These are phyloP conservation scores for Heterohyrax brucei DNA, from an alignment of 2,797 vertebrate genomes.

Conservation along the genomic window DNA sequence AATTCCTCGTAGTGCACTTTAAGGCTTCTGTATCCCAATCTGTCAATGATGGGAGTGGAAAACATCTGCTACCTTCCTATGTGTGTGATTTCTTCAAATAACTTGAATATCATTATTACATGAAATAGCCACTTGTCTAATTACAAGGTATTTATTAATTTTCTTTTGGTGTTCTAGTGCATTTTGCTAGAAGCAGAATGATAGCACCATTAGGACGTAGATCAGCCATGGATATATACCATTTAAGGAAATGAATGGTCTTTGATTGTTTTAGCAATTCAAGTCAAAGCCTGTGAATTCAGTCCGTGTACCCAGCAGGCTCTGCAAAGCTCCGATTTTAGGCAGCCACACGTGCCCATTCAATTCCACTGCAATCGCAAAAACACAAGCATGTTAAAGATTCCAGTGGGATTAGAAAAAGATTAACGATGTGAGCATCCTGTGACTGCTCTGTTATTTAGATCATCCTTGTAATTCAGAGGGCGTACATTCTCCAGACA, in stretches of 20 bases:
- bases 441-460: conserved; percentile 31
- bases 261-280: conserved; percentile 64
- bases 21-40: conserved; percentile 73
- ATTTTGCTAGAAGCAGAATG: conserved; percentile 53
- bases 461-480: conserved; percentile 58
- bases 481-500: not conserved
- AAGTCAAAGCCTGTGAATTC: conserved; percentile 40
- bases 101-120: conserved; percentile 61
- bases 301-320: not conserved
- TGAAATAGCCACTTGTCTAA: conserved; percentile 70
- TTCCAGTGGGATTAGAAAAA: conserved; percentile 26
- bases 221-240: conserved; percentile 55
- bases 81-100: conserved; percentile 69
- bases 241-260: conserved; percentile 70
- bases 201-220: conserved; percentile 50
- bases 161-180: conserved; percentile 22
- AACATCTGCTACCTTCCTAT: conserved; percentile 76
- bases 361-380: conserved; percentile 27
- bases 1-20: conserved; percentile 56
- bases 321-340: conserved; percentile 47
- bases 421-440: not conserved
- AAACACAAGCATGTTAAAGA: not conserved
- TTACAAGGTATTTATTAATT: conserved; percentile 83
- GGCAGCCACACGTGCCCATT: not conserved
- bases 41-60: conserved; percentile 66